Base-by-base conservation (phyloP, 2,888 invertebrate genomes). In the Ennomos quercinarius region DNA sequence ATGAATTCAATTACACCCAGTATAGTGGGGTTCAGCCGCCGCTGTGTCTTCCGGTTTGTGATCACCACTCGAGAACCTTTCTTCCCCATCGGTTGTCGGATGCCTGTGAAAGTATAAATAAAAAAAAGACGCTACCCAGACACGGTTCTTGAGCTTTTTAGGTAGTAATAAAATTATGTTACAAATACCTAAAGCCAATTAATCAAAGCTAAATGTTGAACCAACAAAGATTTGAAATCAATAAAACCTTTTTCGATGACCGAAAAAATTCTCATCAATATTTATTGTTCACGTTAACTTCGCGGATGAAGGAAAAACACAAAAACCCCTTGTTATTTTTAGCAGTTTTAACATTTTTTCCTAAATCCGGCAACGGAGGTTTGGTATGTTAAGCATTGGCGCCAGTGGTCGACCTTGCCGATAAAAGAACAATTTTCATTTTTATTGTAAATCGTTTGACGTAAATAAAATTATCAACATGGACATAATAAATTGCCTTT, bases 381-480 rank as follows among this genome's bases (percentile, higher is more conserved):
- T 71, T 78, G 77, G 72, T 80, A 82, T 83, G 75, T 73, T 61
- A 72, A 75, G 50, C 57, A 58, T 65, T 80, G 84, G 84, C 83
- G 84, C 84, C 84, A 79, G 70, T 71, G 69, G 63, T 45, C 75
- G 80, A 78, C 83, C 82, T 83, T 81, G 80, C 67, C 55, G 61
- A 65, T 64, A 64, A 74, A 76, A 76, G 68, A 74, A 67, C 58
- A 66, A 71, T 71, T 72, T 71, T 71, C 44, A 72, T 72, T 71
- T 71, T 75, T 67, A 47, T 60, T 51, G 47, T 51, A 47, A 55
- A 73, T 67, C 67, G 68, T 67, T 71, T 70, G 67, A 72, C 72
- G 72, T 67, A 71, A 78, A 78, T 74, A 73, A 74, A 73, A 67
- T 74, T 74, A 75, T 75, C 71, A 65, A 69, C 71, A 74, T 72